These are phyloP conservation scores for Selene dorsalis DNA, from an alignment of 2,797 vertebrate species.

Conservation along the genomic window DNA sequence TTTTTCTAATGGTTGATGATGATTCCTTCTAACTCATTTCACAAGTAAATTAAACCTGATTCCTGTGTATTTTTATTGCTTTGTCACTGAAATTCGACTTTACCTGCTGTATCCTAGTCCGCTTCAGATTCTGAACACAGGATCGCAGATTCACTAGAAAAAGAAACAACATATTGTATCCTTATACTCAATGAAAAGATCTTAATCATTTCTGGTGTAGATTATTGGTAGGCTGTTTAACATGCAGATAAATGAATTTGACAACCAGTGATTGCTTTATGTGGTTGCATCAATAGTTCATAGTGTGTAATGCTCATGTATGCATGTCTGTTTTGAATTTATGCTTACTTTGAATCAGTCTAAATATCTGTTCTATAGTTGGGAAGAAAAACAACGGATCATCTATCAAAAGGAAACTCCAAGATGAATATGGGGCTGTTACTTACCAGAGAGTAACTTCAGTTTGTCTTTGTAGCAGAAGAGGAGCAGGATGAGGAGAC, in stretches of 20 bases:
- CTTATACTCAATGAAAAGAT: conserved; percentile 3
- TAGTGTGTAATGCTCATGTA: background rate
- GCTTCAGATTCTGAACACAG: conserved; percentile 87
- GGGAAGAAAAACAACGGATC: background rate
- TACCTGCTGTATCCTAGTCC: conserved; percentile 86
- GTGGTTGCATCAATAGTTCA: background rate
- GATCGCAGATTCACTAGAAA: conserved; percentile 83
- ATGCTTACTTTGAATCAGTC: background rate
- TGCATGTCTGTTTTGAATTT: background rate
- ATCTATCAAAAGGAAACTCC: background rate
- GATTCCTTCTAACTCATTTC: too few species aligned
- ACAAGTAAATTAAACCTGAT: background rate
- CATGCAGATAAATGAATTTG: background rate
- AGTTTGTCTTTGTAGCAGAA: conserved; percentile 88
- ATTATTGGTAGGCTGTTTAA: background rate
- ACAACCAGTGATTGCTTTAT: background rate
- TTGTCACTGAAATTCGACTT: conserved; percentile 33
- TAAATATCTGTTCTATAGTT: background rate
- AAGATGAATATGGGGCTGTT: background rate
- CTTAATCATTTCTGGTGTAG: background rate
- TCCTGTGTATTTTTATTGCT: background rate
- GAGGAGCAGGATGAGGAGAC: conserved; percentile 82
- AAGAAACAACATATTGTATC: conserved; percentile 30
- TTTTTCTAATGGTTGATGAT: too few species aligned
- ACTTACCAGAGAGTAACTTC: conserved; percentile 83